A percentile compares a stretch with the other conserved stretches of the same genome.
phyloP scores from a whole-genome alignment of 2,797 vertebrate genomes.

The Falco naumanni region DNA sequence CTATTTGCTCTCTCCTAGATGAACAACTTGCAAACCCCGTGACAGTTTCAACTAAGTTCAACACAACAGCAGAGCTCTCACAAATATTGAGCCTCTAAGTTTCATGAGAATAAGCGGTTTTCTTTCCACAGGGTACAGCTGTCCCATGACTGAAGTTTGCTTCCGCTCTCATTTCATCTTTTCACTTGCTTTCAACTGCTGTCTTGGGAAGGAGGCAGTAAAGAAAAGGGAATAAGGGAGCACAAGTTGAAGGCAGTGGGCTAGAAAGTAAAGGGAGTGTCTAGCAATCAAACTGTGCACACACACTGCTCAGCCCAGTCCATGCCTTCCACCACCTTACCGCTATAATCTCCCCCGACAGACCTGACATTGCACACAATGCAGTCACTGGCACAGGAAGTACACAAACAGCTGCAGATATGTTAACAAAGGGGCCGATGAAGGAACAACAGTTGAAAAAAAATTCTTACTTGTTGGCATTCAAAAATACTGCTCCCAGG shows the following conservation, averaged over 20 bases:
- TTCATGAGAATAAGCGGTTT: neutral
- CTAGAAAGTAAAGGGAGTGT: neutral
- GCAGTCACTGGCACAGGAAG: neutral
- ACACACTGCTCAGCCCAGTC: neutral
- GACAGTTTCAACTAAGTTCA: neutral
- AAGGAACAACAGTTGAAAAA: neutral
- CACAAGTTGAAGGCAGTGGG: neutral
- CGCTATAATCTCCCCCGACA: neutral
- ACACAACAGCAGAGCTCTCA: neutral
- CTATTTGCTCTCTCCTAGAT: neutral
- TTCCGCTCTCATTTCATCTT: constrained; percentile 15
- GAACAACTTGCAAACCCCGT: neutral
- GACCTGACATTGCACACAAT: neutral
- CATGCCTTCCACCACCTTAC: neutral
- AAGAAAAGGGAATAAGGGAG: neutral
- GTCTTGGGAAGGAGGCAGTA: neutral
- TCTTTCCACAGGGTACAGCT: neutral
- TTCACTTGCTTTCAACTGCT: constrained; percentile 5
- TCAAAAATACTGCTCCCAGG: neutral
- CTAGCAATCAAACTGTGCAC: neutral
- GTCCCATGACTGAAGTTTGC: constrained; percentile 11
- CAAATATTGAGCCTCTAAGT: neutral
- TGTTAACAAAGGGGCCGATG: constrained; percentile 3
- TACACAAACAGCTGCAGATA: neutral
- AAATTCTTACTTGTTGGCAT: neutral